These are phyloP conservation scores for Vidua chalybeata DNA, from an alignment of 2,113 vertebrate genomes.

Conservation along the genomic window DNA sequence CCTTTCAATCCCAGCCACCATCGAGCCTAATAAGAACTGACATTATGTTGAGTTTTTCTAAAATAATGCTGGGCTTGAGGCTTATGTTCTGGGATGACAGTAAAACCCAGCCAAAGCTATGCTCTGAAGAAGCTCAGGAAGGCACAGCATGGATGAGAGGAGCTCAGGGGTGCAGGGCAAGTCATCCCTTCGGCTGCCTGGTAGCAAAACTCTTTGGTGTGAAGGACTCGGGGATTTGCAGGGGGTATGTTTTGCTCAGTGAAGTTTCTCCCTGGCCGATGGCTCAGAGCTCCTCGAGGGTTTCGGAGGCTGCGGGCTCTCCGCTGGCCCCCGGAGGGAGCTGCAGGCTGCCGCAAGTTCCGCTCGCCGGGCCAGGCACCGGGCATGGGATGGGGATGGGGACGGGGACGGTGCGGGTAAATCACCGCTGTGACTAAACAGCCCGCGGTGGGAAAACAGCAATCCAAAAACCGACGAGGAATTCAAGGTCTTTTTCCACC, in stretches of 20 bases:
- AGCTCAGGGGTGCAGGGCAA: background rate
- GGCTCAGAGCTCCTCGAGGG: background rate
- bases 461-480: background rate
- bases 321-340: slow-evolving; percentile 54
- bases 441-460: background rate
- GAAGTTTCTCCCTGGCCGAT: background rate
- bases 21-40: background rate
- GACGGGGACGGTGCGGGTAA: background rate
- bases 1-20: background rate
- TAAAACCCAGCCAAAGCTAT: background rate
- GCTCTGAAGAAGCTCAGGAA: background rate
- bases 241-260: background rate
- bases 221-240: background rate
- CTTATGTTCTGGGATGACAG: background rate
- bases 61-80: background rate
- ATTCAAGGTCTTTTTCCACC: slow-evolving; percentile 29
- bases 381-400: background rate
- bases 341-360: slow-evolving; percentile 25
- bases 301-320: background rate
- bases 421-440: background rate
- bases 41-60: background rate
- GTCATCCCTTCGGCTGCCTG: background rate
- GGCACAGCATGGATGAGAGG: fast-evolving
- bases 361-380: background rate
- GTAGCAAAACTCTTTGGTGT: background rate